Percentiles rank a stretch among this genome's conserved stretches.
These are phyloP conservation scores for Smithornis capensis DNA, from an alignment of 2,113 vertebrate genomes.

Conservation along the genomic window DNA sequence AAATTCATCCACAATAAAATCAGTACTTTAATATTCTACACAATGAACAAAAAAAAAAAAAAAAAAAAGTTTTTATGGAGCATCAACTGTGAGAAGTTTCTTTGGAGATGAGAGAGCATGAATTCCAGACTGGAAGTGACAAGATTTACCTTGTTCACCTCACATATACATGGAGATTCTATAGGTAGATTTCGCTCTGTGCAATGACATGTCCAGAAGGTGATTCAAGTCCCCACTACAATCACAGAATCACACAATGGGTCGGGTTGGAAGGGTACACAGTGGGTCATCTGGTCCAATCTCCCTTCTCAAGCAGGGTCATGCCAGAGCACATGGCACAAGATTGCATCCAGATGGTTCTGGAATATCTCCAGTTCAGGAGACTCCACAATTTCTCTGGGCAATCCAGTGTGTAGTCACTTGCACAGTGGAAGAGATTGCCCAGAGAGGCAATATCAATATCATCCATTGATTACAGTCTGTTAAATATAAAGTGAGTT, in stretches of 20 bases:
- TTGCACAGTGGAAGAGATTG: no score
- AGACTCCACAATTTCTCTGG: neutral
- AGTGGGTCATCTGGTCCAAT: neutral
- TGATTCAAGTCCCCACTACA: neutral
- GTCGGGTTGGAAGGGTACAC: neutral
- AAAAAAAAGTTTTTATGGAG: accelerated
- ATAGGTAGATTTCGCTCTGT: neutral
- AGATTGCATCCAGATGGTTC: neutral
- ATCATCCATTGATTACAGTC: neutral
- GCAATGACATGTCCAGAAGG: neutral
- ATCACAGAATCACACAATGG: neutral
- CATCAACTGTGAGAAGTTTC: neutral
- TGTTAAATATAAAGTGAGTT: neutral
- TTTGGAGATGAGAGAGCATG: neutral
- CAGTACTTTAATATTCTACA: neutral
- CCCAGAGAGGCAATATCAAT: neutral
- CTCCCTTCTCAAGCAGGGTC: neutral
- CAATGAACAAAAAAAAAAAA: neutral
- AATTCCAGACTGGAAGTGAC: neutral
- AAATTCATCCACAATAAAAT: neutral
- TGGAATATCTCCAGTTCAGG: neutral
- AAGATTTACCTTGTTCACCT: neutral
- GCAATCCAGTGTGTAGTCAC: neutral
- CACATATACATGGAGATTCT: neutral
- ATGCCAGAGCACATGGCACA: neutral